Base-by-base conservation (phyloP, 1,140 invertebrate genomes). In the Ladona fulva region DNA sequence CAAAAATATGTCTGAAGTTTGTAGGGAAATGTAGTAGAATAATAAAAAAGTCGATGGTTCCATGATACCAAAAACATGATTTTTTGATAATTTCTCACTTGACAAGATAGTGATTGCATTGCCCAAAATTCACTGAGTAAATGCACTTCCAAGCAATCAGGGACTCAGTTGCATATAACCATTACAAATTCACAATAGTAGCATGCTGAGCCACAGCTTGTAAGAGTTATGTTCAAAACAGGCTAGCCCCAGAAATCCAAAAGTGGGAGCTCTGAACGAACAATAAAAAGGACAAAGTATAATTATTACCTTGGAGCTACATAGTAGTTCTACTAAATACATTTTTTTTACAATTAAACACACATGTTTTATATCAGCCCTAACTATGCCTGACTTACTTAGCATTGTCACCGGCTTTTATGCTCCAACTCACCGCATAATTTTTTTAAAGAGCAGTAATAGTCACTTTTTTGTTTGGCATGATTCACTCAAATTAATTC, bases 281-380 rank as follows among this genome's bases (percentile, higher is more conserved):
- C 52, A 66, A 66, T 66, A 22, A 66, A 66, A 66, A 66, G 52
- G 52, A 66, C 52, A 66, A 66, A 66, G 52, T 66, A 66, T 22
- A 66, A 66, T 66, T 19, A 66, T 66, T 19, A 66, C 52, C 52
- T 66, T 66, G 52, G 52, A 66, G 52, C 52, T 66, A 66, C 52
- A 66, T 66, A 66, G 52, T 66, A 66, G 52, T 66, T 66, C 52
- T 66, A 66, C 52, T 66, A 66, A 66, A 66, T 66, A 66, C 52
- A 66, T 66, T 66, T 66, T 66, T 66, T 66, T 66, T 66, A 66
- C 52, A 66, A 22, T 66, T 66, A 66, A 22, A 66, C 52, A 66
- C 52, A 66, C 52, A 66, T 66, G 52, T 66, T 66, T 66, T 66
- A 66, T 66, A 66, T 66, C 52, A 66, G 52, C 52, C 52, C 52